Conservation (phyloP, 2,888 invertebrate genomes). For the Macrophya alboannulata region DNA sequence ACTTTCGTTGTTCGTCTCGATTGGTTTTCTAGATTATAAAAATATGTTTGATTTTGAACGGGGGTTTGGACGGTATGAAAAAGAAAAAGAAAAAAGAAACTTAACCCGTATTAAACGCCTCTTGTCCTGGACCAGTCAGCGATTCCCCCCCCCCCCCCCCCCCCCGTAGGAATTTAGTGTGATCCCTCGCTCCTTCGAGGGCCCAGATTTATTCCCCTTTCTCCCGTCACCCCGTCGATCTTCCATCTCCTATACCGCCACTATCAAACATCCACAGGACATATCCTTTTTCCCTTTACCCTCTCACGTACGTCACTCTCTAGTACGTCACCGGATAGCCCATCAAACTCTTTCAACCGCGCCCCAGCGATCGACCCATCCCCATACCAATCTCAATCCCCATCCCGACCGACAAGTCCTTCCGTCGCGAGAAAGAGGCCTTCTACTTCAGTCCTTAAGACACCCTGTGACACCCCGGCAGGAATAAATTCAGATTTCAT, state of each 20-base stretch:
- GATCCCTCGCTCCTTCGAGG: constrained; percentile 56
- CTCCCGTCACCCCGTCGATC: not conserved
- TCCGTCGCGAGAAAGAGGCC: not conserved
- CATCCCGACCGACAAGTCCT: constrained; percentile 47
- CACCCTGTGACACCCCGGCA: not conserved
- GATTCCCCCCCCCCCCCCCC: constrained; percentile 61
- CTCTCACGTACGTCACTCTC: constrained; percentile 55
- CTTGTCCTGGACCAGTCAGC: constrained; percentile 58
- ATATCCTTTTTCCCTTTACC: constrained; percentile 57
- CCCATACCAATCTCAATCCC: constrained; percentile 18
- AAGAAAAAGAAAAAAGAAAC: not conserved
- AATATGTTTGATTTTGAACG: not conserved
- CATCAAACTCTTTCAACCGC: constrained; percentile 60
- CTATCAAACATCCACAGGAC: constrained; percentile 55
- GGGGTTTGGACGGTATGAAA: not conserved
- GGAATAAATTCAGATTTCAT: constrained; percentile 22
- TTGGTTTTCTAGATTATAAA: too few species aligned
- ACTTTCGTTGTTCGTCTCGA: not conserved
- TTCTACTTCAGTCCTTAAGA: constrained; percentile 57
- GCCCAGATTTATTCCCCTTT: constrained; percentile 48
- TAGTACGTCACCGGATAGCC: constrained; percentile 58
- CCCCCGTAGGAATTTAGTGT: constrained; percentile 63
- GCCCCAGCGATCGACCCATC: constrained; percentile 59
- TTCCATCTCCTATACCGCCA: constrained; percentile 38
- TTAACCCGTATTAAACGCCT: constrained; percentile 53